Evolutionary conservation across 2,797 vertebrate species (phyloP).

Genomic region (Eupleurogrammus muticus): DNA sequence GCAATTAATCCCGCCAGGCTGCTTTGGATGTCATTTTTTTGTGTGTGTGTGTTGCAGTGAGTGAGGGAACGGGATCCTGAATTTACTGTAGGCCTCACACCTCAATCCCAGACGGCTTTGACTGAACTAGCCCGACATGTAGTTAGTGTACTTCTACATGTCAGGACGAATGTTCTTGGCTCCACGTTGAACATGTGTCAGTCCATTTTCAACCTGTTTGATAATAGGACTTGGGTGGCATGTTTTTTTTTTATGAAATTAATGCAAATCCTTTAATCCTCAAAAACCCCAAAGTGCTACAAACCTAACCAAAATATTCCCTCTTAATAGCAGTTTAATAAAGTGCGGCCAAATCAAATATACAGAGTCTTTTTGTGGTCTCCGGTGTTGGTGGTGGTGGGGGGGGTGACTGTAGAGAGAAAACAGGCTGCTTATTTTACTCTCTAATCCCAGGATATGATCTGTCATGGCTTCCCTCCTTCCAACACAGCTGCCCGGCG

Average conservation of each 20-base stretch:
- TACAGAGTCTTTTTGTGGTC: slow-evolving; percentile 65
- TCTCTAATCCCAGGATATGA: slow-evolving; percentile 82
- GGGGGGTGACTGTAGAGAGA: slow-evolving; percentile 48
- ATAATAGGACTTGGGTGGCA: slow-evolving; percentile 59
- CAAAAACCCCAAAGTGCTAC: slow-evolving; percentile 61
- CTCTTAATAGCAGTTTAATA: slow-evolving; percentile 70
- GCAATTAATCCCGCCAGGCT: slow-evolving; percentile 57
- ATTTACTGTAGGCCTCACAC: slow-evolving; percentile 43
- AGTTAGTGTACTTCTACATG: slow-evolving; percentile 33
- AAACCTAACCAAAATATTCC: slow-evolving; percentile 66
- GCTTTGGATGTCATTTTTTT: slow-evolving; percentile 62
- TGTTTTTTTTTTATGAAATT: slow-evolving; percentile 65
- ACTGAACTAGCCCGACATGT: slow-evolving; percentile 32
- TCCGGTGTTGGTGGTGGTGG: slow-evolving; percentile 35
- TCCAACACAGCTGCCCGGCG: slow-evolving; percentile 77
- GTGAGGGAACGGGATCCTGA: slow-evolving; percentile 35
- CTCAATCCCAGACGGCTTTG: slow-evolving; percentile 42
- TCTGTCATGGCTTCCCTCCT: slow-evolving; percentile 76
- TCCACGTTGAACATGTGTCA: slow-evolving; percentile 35
- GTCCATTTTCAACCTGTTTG: slow-evolving; percentile 36
- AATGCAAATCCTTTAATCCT: slow-evolving; percentile 78
- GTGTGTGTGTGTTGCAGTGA: slow-evolving; percentile 36
- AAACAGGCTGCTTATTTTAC: slow-evolving; percentile 79
- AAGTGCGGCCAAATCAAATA: slow-evolving; percentile 74
- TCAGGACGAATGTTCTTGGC: slow-evolving; percentile 16